Percentiles rank a stretch among this genome's conserved stretches.
phyloP scores from a whole-genome alignment of 2,113 vertebrate species.

The Poecile atricapillus region DNA sequence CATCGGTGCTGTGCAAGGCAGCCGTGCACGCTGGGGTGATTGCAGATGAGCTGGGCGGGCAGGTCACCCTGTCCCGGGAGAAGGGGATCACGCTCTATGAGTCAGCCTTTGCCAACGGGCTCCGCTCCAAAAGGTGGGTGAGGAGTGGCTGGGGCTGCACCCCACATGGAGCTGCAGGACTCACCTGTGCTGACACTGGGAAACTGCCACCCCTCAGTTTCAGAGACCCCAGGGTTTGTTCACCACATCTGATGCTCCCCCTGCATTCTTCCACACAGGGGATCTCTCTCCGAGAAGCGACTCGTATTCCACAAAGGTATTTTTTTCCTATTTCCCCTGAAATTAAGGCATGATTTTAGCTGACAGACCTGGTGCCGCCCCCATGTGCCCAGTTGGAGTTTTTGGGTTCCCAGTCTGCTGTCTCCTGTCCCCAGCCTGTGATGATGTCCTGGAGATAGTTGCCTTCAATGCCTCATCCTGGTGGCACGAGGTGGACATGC shows the following conservation, averaged over 20 bases:
- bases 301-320: conserved; percentile 82
- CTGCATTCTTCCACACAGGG: conserved; percentile 62
- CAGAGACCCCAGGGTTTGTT: not conserved
- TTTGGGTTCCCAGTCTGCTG: not conserved
- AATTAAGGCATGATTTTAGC: not conserved
- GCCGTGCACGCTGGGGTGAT: conserved; percentile 81
- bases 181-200: accelerated
- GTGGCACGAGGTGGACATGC: conserved; percentile 58
- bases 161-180: not conserved
- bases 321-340: not conserved
- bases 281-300: conserved; percentile 85
- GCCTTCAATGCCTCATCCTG: conserved; percentile 77
- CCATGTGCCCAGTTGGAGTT: accelerated
- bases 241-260: not conserved
- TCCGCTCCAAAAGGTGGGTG: conserved; percentile 81
- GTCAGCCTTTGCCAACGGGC: conserved; percentile 80
- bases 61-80: conserved; percentile 68
- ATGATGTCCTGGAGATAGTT: conserved; percentile 54
- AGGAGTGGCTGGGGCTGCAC: not conserved
- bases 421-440: conserved; percentile 69
- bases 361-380: not conserved
- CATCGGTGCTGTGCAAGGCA: conserved; percentile 85
- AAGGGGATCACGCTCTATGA: conserved; percentile 84
- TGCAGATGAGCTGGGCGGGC: conserved; percentile 77
- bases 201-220: not conserved